Conservation (phyloP, 2,113 vertebrate genomes). For the Helogale parvula region DNA sequence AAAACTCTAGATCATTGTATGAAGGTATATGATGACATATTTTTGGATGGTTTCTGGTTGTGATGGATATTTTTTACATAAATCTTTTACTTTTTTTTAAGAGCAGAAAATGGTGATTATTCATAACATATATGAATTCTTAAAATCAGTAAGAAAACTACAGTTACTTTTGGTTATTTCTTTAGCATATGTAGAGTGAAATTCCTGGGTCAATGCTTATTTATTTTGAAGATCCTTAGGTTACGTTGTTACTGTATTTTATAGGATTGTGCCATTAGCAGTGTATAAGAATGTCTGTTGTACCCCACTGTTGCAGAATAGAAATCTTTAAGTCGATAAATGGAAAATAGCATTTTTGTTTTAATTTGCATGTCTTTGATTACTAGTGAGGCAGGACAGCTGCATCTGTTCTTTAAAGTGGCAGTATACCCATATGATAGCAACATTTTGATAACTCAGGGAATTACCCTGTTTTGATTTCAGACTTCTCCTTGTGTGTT, state of each 20-base stretch:
- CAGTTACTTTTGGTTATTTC: background rate
- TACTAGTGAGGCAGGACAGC: background rate
- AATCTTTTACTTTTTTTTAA: background rate
- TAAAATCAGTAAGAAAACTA: background rate
- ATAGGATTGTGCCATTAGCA: background rate
- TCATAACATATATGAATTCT: background rate
- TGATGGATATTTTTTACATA: background rate
- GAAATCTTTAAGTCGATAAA: background rate
- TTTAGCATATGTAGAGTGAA: background rate
- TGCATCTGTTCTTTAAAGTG: background rate
- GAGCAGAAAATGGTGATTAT: background rate
- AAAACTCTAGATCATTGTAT: background rate
- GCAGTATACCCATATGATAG: background rate
- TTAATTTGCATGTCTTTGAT: background rate
- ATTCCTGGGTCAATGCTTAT: background rate
- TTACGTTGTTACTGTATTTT: background rate
- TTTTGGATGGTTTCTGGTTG: slow-evolving; percentile 42
- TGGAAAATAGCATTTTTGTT: slow-evolving; percentile 33
- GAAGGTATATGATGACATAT: background rate
- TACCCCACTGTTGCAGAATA: background rate
- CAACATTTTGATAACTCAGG: background rate
- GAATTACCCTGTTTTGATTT: background rate
- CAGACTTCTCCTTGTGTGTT: background rate
- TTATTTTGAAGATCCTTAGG: background rate
- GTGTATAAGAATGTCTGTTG: background rate